Evolutionary conservation across 2,888 invertebrate species (phyloP).

Genomic region (Erynnis tages): DNA sequence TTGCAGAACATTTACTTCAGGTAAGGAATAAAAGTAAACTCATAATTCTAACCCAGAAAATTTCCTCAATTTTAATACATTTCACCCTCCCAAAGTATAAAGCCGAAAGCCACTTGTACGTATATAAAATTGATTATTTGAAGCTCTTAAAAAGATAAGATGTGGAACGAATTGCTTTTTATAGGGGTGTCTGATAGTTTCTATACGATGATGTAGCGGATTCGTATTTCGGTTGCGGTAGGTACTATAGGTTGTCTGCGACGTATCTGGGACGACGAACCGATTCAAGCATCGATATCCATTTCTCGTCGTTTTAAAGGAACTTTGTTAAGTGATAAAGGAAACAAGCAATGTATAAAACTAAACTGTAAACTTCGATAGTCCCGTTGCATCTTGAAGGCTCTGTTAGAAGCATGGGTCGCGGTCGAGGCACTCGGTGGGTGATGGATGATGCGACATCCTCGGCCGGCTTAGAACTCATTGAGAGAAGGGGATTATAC

Average conservation of each 20-base stretch:
- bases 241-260: not conserved
- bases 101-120: conserved; percentile 12
- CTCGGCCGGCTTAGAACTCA: conserved; percentile 69
- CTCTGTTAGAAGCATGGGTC: conserved; percentile 38
- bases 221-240: conserved; percentile 21
- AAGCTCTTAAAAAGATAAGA: conserved; percentile 27
- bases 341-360: not conserved
- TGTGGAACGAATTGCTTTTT: conserved; percentile 27
- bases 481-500: conserved; percentile 72
- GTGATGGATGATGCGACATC: conserved; percentile 75
- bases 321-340: not conserved
- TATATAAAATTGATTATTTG: conserved; percentile 27
- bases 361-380: not conserved
- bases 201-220: conserved; percentile 27
- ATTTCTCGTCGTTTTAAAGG: not conserved
- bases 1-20: conserved; percentile 1
- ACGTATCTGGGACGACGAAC: not conserved
- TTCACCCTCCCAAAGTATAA: conserved; percentile 9
- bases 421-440: conserved; percentile 46
- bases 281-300: not conserved
- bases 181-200: conserved; percentile 26
- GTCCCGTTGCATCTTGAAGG: not conserved
- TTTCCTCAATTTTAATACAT: conserved; percentile 9
- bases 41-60: not conserved
- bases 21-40: conserved; percentile 8